Percentiles rank a stretch among this genome's conserved stretches.
These are phyloP conservation scores for Tipula helvola DNA, from an alignment of 2,888 invertebrate species.

Conservation along the genomic window DNA sequence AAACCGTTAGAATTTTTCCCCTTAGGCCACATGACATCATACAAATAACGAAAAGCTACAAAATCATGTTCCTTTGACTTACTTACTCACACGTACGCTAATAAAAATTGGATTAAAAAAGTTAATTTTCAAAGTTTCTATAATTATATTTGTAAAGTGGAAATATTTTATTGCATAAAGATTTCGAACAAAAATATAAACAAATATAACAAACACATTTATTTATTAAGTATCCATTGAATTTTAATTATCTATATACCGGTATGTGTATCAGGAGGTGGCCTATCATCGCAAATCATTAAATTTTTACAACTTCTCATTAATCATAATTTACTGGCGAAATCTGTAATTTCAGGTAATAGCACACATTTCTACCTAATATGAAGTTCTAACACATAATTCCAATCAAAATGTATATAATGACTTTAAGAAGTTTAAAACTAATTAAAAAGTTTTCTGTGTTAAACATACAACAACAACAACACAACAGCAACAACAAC, in stretches of 20 bases:
- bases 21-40: too few relatives aligned
- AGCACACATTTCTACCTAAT: background rate
- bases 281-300: background rate
- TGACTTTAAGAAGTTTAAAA: slow-evolving; percentile 4
- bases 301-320: background rate
- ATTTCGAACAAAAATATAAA: background rate
- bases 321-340: background rate
- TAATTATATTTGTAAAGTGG: background rate
- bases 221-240: background rate
- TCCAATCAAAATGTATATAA: background rate
- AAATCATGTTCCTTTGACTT: background rate
- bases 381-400: background rate
- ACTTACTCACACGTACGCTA: background rate
- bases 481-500: background rate
- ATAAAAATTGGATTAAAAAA: background rate
- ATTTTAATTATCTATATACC: background rate
- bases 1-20: too few relatives aligned
- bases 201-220: background rate
- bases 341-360: background rate
- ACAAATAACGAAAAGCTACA: too few relatives aligned
- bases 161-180: background rate
- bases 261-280: background rate
- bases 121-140: background rate
- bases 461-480: background rate
- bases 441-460: background rate